Base-by-base conservation (phyloP, 1,140 invertebrate genomes). In the Rhynchophorus ferrugineus region DNA sequence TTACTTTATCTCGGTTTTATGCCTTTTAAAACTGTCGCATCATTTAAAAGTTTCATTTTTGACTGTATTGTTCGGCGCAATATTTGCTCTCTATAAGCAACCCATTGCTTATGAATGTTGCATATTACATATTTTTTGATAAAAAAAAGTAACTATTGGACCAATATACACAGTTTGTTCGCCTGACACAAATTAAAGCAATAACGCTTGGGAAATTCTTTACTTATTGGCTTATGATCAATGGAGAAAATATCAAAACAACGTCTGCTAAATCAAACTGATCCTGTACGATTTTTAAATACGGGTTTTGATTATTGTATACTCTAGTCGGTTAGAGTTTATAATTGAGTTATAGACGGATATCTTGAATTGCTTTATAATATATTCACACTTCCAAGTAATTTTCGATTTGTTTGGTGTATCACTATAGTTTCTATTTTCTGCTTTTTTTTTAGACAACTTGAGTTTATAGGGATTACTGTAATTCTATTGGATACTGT, bases 61-160 rank as follows among this genome's bases (percentile, higher is more conserved):
- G n/a, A n/a, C n/a, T n/a, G n/a, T n/a, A n/a, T n/a, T n/a, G n/a
- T n/a, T n/a, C n/a, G n/a, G n/a, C n/a, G n/a, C n/a, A n/a, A n/a
- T n/a, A n/a, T n/a, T n/a, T n/a, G n/a, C n/a, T n/a, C n/a, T n/a
- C n/a, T n/a, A n/a, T n/a, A n/a, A n/a, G n/a, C n/a, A n/a, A n/a
- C n/a, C n/a, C n/a, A n/a, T n/a, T n/a, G n/a, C n/a, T n/a, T n/a
- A n/a, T n/a, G n/a, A n/a, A n/a, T n/a, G n/a, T n/a, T n/a, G n/a
- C n/a, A n/a, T n/a, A n/a, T n/a, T n/a, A n/a, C n/a, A n/a, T n/a
- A n/a, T n/a, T n/a, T n/a, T n/a, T n/a, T n/a, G n/a, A n/a, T n/a
- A n/a, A n/a, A n/a, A n/a, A 43, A 21, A 21, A 34, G 36, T 43
- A 49, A 42, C 44, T 41, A 44, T 49, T 50, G 48, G 54, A 49